Evolutionary conservation across 2,113 vertebrate species (phyloP).

Genomic region (Corythaixoides concolor): DNA sequence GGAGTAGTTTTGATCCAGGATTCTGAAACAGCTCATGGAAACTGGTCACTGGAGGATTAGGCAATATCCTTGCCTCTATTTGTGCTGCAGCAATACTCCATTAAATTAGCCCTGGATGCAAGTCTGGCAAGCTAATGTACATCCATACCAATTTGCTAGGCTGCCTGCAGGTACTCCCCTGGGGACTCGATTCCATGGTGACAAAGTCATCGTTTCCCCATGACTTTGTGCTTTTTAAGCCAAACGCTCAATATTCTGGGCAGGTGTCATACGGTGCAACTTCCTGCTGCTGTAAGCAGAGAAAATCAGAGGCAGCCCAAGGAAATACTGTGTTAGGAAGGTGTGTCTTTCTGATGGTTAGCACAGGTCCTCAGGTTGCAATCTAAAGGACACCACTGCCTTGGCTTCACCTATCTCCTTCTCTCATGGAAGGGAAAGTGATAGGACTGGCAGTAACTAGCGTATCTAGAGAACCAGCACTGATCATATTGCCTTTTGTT

Average conservation of each 20-base stretch:
- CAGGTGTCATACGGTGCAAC: neutral
- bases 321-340: neutral
- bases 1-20: neutral
- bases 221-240: slow-evolving; percentile 44
- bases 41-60: neutral
- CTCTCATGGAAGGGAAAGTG: neutral
- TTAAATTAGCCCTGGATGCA: slow-evolving; percentile 6
- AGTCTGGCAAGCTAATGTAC: slow-evolving; percentile 14
- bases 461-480: neutral
- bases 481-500: neutral
- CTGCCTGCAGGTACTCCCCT: slow-evolving; percentile 20
- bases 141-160: slow-evolving; percentile 22
- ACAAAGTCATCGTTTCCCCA: slow-evolving; percentile 17
- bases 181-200: neutral
- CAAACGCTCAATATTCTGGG: slow-evolving; percentile 14
- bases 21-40: neutral
- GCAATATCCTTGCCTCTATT: neutral
- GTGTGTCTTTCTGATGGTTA: neutral
- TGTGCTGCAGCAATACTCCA: neutral
- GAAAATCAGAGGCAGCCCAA: neutral
- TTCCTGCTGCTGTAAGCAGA: slow-evolving; percentile 14
- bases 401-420: neutral
- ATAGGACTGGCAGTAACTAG: neutral
- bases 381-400: neutral
- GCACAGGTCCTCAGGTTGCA: neutral